These are phyloP conservation scores for Anthophora plumipes DNA, from an alignment of 2,888 invertebrate genomes.

Conservation along the genomic window DNA sequence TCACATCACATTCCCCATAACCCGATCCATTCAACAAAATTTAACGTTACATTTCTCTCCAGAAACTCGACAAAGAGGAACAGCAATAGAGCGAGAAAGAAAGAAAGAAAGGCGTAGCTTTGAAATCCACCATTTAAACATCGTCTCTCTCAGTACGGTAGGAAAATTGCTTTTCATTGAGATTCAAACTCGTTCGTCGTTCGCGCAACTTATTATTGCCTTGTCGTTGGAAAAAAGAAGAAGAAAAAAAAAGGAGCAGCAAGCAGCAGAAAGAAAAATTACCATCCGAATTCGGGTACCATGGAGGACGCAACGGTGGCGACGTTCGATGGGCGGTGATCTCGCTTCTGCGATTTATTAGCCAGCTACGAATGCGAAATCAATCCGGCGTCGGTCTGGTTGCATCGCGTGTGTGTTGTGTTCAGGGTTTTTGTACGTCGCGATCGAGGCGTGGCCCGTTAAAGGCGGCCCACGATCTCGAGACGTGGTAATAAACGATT, in stretches of 20 bases:
- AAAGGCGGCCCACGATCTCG: constrained; percentile 29
- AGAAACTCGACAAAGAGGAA: no score
- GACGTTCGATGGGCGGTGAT: constrained; percentile 51
- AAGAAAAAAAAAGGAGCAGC: neutral
- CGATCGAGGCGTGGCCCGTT: constrained; percentile 56
- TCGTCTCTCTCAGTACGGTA: constrained; percentile 13
- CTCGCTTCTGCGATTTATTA: constrained; percentile 50
- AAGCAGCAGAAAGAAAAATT: constrained; percentile 24
- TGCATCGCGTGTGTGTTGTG: neutral
- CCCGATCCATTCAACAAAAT: no score
- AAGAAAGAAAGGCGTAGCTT: no score
- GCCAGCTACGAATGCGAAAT: constrained; percentile 42
- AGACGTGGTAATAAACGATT: constrained; percentile 69
- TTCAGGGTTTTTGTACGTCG: constrained; percentile 11
- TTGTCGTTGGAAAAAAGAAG: constrained; percentile 1
- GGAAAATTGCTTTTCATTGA: constrained; percentile 56
- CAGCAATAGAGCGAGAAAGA: no score
- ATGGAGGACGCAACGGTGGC: constrained; percentile 13
- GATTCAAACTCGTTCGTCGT: constrained; percentile 49
- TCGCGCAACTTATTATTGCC: constrained; percentile 47
- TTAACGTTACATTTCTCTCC: no score
- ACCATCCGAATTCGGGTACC: constrained; percentile 48
- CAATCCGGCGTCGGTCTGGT: constrained; percentile 35
- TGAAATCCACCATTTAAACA: no score
- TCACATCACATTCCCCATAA: no score